These are phyloP conservation scores for Bemisia tabaci DNA, from an alignment of 1,140 invertebrate species.

Conservation along the genomic window DNA sequence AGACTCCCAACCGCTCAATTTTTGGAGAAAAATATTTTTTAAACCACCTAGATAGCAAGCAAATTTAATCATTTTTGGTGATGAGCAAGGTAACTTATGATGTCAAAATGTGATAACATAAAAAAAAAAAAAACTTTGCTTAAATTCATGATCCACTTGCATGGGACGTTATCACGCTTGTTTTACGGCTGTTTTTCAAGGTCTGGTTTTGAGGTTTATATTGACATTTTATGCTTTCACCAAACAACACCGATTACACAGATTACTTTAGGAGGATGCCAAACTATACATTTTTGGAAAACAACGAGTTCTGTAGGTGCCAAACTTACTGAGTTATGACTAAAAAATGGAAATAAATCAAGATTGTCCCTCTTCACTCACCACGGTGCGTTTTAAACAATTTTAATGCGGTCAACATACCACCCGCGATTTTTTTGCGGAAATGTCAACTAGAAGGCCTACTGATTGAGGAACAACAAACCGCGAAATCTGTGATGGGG, in stretches of 20 bases:
- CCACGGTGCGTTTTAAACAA: too few species aligned
- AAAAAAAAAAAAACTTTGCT: not conserved
- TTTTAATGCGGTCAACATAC: too few species aligned
- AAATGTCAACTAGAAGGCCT: too few species aligned
- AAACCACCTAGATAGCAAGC: not conserved
- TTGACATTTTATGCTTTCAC: not conserved
- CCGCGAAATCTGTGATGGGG: too few species aligned
- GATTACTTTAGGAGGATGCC: not conserved
- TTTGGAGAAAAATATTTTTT: not conserved
- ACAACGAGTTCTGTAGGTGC: not conserved
- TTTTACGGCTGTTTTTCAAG: not conserved
- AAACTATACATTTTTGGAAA: not conserved
- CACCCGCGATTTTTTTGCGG: too few species aligned
- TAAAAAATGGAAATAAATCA: not conserved
- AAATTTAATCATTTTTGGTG: not conserved
- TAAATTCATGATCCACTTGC: not conserved
- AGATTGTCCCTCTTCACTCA: not conserved
- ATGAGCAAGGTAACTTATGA: not conserved
- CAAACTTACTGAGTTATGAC: not conserved
- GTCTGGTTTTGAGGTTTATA: not conserved
- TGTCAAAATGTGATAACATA: not conserved
- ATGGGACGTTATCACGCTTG: not conserved
- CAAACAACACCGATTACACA: not conserved
- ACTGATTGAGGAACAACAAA: too few species aligned
- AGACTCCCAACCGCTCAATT: not conserved